Evolutionary conservation across 2,888 invertebrate species (phyloP), one percentile per base, ranked within the genome.

Genomic region (Melikaiella ostensackeni): DNA sequence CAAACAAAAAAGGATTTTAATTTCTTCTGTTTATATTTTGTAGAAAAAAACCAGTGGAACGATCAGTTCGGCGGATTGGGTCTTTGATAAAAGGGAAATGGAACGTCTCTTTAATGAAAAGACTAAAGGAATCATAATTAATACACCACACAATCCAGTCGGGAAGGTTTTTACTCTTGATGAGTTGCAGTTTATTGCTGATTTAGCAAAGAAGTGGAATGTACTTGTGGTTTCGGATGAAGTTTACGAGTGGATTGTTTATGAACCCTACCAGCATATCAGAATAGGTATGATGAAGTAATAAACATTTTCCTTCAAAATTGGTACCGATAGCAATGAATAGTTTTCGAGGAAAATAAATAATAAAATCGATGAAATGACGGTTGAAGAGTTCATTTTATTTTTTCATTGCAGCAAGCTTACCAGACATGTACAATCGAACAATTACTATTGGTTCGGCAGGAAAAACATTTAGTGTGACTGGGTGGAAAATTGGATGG

Each of bases 401-500:
- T 13, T 61, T 75, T 59, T 61, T 70, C n/a, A 64, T 84, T 85
- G 13, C 89, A 96, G 98, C 97, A 0, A 96, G 97, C 0, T 91
- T 99, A 9, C 99, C 99, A 0, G 98, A 93, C 21, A 99, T 99
- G 99, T 99, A 98, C 96, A 98, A 99, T 82, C 94, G 99, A 33
- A 99, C 99, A 0, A 95, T 99, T 50, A 99, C 99, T 0, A 95
- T 99, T 81, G 98, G 99, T 0, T 99, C 98, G 30, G 99, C 98
- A 0, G 99, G 99, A 0, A 99, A 99, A 93, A 98, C 98, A 1
- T 99, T 99, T 93, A 98, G 98, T 75, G 97, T 98, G 19, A 99
- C 99, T 0, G 99, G 99, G 5, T 98, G 98, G 98, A 98, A 97
- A 93, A 94, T 95, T 4, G 99, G 99, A 75, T 99, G 99, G 99